These are phyloP conservation scores for Philereme transversata DNA, from an alignment of 2,888 invertebrate species.

Conservation along the genomic window DNA sequence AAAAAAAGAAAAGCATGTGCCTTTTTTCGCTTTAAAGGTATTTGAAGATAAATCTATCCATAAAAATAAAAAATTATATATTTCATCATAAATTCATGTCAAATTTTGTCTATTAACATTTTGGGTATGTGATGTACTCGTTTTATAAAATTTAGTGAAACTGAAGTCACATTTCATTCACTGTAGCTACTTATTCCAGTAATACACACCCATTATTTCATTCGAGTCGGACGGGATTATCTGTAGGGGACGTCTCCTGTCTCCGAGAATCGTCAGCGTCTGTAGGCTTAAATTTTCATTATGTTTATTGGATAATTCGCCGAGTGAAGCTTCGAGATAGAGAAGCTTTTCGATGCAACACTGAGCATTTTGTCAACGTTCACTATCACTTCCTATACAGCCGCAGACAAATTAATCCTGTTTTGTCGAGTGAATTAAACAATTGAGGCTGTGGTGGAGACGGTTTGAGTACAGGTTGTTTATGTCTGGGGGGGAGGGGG, in stretches of 20 bases:
- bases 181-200: conserved; percentile 28
- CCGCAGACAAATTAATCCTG: conserved; percentile 37
- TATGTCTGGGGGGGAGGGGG: background rate
- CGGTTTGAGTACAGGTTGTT: conserved; percentile 7
- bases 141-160: conserved; percentile 1
- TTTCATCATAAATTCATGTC: too few relatives aligned
- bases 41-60: too few relatives aligned
- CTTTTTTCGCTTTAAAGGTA: too few relatives aligned
- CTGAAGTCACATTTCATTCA: conserved; percentile 5
- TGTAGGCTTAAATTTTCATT: conserved; percentile 83
- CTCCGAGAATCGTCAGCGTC: conserved; percentile 63
- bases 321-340: conserved; percentile 73
- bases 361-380: conserved; percentile 69
- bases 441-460: conserved; percentile 25
- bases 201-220: conserved; percentile 38
- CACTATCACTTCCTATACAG: conserved; percentile 47
- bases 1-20: too few relatives aligned
- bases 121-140: too few relatives aligned
- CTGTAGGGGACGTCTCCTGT: conserved; percentile 69
- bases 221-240: conserved; percentile 62
- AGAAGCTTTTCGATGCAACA: conserved; percentile 79
- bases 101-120: background rate
- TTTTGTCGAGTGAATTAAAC: conserved; percentile 32
- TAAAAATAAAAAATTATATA: too few relatives aligned
- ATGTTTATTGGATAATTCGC: conserved; percentile 83